phyloP scores from a whole-genome alignment of 2,797 vertebrate species.

The Perodicticus potto region DNA sequence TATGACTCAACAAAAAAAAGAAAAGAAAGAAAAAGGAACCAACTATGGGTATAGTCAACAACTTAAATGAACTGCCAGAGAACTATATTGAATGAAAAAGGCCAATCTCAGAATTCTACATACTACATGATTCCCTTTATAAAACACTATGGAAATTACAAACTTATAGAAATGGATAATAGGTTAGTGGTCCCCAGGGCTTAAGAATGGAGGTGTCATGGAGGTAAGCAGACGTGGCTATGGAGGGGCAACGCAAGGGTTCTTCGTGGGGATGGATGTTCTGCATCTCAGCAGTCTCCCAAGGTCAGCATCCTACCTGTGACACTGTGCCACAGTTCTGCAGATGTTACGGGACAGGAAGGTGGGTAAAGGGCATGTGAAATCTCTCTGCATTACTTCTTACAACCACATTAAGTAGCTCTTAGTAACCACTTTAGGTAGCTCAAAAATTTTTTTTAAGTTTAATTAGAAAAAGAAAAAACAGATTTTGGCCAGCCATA shows the following conservation, averaged over 20 bases:
- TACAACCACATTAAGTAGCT: no score
- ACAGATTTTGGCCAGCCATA: neutral
- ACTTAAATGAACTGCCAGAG: neutral
- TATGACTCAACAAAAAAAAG: no score
- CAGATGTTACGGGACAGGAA: neutral
- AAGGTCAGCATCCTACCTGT: neutral
- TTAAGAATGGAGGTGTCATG: no score
- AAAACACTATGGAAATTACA: neutral
- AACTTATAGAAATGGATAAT: neutral
- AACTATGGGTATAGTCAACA: neutral
- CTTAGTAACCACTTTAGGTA: no score
- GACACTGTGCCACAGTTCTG: neutral
- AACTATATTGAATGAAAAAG: neutral
- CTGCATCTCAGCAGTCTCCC: neutral
- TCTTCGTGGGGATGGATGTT: no score
- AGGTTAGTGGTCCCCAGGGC: no score
- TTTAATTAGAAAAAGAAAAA: neutral
- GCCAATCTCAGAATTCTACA: neutral
- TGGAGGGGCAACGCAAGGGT: accelerated
- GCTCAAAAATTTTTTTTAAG: neutral
- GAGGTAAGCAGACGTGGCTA: neutral
- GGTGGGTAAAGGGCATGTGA: no score
- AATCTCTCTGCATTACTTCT: neutral
- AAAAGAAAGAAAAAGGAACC: neutral
- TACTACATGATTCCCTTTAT: no score